Conservation (phyloP, 2,888 invertebrate genomes). For the Zygaena filipendulae region DNA sequence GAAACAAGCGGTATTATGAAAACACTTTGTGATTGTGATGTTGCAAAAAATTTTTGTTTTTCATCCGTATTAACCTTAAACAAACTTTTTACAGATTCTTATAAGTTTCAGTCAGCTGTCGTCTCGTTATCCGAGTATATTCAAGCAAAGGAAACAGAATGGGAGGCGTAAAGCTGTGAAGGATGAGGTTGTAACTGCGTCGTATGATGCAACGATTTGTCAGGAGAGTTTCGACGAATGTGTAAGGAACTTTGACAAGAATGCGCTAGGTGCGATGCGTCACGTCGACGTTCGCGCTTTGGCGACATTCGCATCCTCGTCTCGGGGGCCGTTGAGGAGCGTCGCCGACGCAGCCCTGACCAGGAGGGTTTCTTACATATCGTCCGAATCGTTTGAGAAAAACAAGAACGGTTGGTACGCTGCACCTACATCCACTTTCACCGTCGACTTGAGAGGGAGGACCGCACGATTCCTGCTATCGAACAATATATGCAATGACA, state of each 20-base stretch:
- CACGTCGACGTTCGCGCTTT: slow-evolving; percentile 35
- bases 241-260: slow-evolving; percentile 49
- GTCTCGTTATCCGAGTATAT: slow-evolving; percentile 49
- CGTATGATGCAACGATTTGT: slow-evolving; percentile 42
- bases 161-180: slow-evolving; percentile 44
- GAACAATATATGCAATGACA: slow-evolving; percentile 26
- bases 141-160: slow-evolving; percentile 50
- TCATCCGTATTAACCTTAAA: too few species aligned
- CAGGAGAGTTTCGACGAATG: slow-evolving; percentile 49
- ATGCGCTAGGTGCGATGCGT: slow-evolving; percentile 48
- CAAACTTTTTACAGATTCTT: slow-evolving; percentile 62
- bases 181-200: slow-evolving; percentile 29
- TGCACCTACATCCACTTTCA: slow-evolving; percentile 24
- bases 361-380: slow-evolving; percentile 44
- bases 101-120: slow-evolving; percentile 62
- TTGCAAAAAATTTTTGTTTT: slow-evolving; percentile 30
- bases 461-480: slow-evolving; percentile 33
- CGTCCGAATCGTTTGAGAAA: slow-evolving; percentile 43
- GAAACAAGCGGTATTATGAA: too few species aligned
- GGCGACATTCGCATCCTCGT: slow-evolving; percentile 24
- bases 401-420: slow-evolving; percentile 50
- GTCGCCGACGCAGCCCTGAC: slow-evolving; percentile 26
- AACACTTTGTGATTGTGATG: not conserved
- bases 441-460: slow-evolving; percentile 29
- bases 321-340: slow-evolving; percentile 20